Evolutionary conservation across 1,140 invertebrate species (phyloP).

Genomic region (Drosophila varians): DNA sequence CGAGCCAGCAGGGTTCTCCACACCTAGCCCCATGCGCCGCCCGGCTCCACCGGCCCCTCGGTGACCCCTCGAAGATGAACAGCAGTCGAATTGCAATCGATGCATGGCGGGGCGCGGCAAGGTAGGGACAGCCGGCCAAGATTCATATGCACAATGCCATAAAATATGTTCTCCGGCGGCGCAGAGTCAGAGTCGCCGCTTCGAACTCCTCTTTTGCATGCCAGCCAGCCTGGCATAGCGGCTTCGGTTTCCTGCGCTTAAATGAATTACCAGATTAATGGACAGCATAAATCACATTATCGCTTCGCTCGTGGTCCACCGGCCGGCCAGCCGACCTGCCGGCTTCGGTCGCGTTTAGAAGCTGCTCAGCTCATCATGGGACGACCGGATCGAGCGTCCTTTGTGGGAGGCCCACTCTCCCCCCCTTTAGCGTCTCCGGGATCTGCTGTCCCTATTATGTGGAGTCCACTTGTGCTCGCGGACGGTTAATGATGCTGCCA

Average conservation of each 20-base stretch:
- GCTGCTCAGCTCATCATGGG: slow-evolving; percentile 56
- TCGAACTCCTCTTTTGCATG: slow-evolving; percentile 10
- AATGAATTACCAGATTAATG: slow-evolving; percentile 84
- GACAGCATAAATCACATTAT: slow-evolving; percentile 84
- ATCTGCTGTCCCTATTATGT: slow-evolving; percentile 1
- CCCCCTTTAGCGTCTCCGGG: too few species aligned
- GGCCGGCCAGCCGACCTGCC: slow-evolving; percentile 1
- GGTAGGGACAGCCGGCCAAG: slow-evolving; percentile 43
- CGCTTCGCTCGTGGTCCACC: slow-evolving; percentile 75
- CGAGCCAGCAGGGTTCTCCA: slow-evolving; percentile 25
- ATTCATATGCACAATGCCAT: slow-evolving; percentile 81
- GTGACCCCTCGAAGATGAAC: slow-evolving; percentile 67
- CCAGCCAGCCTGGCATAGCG: slow-evolving; percentile 26
- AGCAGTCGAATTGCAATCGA: slow-evolving; percentile 83
- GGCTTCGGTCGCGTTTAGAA: slow-evolving; percentile 70
- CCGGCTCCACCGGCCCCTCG: not conserved
- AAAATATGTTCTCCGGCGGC: slow-evolving; percentile 61
- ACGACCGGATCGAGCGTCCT: slow-evolving; percentile 51
- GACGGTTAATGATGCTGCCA: slow-evolving; percentile 69
- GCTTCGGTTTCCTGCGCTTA: slow-evolving; percentile 75
- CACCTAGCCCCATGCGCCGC: not conserved
- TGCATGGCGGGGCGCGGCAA: slow-evolving; percentile 65
- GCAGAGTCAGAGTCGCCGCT: not conserved
- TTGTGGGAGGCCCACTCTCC: slow-evolving; percentile 68
- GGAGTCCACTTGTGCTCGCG: slow-evolving; percentile 48